Conservation (phyloP, 1,140 invertebrate genomes). For the Cheumatopsyche charites region DNA sequence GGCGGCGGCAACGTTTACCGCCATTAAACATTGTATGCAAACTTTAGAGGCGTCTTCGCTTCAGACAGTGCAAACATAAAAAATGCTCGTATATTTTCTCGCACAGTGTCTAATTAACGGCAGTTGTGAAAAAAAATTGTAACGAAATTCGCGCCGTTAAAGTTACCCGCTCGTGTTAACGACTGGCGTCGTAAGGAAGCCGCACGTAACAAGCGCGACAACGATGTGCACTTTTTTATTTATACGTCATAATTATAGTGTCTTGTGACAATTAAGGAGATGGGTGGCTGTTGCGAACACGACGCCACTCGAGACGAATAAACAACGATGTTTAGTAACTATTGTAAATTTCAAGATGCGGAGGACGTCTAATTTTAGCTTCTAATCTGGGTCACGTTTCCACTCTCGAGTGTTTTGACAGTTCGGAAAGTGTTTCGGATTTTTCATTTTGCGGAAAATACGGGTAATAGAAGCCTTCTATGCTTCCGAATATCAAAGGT, state of each 20-base stretch:
- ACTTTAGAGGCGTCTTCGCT: background rate
- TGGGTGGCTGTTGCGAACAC: too few species aligned
- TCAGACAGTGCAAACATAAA: conserved; percentile 1
- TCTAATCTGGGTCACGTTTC: too few species aligned
- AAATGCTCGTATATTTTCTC: conserved; percentile 8
- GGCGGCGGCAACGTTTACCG: conserved; percentile 1
- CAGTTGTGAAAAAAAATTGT: conserved; percentile 10
- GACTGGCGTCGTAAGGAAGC: background rate
- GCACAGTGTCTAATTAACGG: conserved; percentile 30
- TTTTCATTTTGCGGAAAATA: too few species aligned
- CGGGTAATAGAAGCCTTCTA: too few species aligned
- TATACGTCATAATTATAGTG: background rate
- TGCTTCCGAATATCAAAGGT: too few species aligned
- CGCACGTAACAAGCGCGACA: background rate
- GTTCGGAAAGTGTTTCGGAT: too few species aligned
- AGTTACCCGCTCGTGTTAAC: background rate
- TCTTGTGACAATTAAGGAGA: too few species aligned
- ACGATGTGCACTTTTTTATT: background rate
- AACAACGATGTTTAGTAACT: too few species aligned
- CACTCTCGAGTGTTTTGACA: too few species aligned
- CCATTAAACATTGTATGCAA: conserved; percentile 28
- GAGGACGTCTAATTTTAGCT: too few species aligned
- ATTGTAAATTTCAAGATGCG: too few species aligned
- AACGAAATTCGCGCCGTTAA: background rate
- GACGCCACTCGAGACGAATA: too few species aligned